phyloP scores from a whole-genome alignment of 2,888 invertebrate species.

The Smittia aterrima region DNA sequence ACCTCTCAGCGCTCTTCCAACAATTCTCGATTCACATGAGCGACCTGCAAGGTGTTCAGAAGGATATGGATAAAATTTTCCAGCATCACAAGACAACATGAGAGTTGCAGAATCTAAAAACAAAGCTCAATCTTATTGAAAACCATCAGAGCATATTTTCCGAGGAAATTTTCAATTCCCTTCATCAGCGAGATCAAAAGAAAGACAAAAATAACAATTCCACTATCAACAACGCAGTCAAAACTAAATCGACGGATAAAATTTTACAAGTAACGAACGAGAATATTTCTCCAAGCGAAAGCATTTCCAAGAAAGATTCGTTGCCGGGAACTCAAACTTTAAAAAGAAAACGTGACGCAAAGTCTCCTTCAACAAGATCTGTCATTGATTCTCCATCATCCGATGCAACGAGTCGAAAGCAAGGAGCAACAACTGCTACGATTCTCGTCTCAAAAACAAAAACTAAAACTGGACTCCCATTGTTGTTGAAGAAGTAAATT shows the following conservation, averaged over 20 bases:
- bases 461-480: slow-evolving; percentile 55
- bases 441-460: slow-evolving; percentile 55
- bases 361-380: background rate
- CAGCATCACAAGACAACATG: slow-evolving; percentile 46
- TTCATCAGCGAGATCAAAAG: background rate
- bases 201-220: slow-evolving; percentile 37
- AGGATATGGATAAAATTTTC: slow-evolving; percentile 54
- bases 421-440: slow-evolving; percentile 49
- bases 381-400: background rate
- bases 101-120: slow-evolving; percentile 37
- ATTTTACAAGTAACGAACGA: background rate
- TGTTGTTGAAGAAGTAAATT: slow-evolving; percentile 51
- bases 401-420: slow-evolving; percentile 24
- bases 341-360: slow-evolving; percentile 34
- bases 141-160: slow-evolving; percentile 37
- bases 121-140: slow-evolving; percentile 37
- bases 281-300: background rate
- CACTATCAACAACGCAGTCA: background rate
- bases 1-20: slow-evolving; percentile 70
- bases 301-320: background rate
- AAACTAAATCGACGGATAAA: background rate
- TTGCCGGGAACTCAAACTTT: slow-evolving; percentile 6
- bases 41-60: slow-evolving; percentile 52
- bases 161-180: slow-evolving; percentile 29
- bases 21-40: slow-evolving; percentile 51